A percentile compares a stretch with the other conserved stretches of the same genome.
These are phyloP conservation scores for Timandra comae DNA, from an alignment of 2,888 invertebrate genomes.

Conservation along the genomic window DNA sequence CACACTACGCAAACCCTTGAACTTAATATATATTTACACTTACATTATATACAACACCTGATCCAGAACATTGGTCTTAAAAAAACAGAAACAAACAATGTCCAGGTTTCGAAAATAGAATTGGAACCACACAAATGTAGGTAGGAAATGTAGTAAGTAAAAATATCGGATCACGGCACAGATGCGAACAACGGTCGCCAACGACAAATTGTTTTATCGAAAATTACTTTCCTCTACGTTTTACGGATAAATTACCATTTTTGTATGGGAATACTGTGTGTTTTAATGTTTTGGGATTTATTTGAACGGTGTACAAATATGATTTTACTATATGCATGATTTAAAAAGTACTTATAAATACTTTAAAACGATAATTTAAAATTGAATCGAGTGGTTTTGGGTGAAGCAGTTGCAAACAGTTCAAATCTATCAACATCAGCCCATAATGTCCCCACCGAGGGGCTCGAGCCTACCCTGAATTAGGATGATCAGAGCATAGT, in stretches of 20 bases:
- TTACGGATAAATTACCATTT: slow-evolving; percentile 61
- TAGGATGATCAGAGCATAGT: no score
- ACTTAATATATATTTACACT: not conserved
- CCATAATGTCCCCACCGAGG: no score
- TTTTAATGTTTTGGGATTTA: not conserved
- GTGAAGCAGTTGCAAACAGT: no score
- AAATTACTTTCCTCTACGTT: slow-evolving; percentile 64
- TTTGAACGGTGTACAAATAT: not conserved
- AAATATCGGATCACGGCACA: slow-evolving; percentile 33
- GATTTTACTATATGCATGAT: no score
- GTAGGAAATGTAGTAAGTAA: slow-evolving; percentile 31
- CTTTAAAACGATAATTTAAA: no score
- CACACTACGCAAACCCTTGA: no score
- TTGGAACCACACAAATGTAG: slow-evolving; percentile 17
- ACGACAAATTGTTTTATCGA: slow-evolving; percentile 75
- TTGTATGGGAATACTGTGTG: slow-evolving; percentile 49
- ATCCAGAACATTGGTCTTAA: not conserved
- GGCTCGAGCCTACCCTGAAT: no score
- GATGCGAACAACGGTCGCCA: slow-evolving; percentile 61
- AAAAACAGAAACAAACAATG: not conserved
- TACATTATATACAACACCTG: no score
- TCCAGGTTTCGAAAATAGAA: not conserved
- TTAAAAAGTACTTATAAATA: no score
- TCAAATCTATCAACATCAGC: no score
- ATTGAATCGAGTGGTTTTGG: no score